A percentile compares a stretch with the other conserved stretches of the same genome.
Conservation (phyloP, 1,140 invertebrate species). For the Heliconius congener region DNA sequence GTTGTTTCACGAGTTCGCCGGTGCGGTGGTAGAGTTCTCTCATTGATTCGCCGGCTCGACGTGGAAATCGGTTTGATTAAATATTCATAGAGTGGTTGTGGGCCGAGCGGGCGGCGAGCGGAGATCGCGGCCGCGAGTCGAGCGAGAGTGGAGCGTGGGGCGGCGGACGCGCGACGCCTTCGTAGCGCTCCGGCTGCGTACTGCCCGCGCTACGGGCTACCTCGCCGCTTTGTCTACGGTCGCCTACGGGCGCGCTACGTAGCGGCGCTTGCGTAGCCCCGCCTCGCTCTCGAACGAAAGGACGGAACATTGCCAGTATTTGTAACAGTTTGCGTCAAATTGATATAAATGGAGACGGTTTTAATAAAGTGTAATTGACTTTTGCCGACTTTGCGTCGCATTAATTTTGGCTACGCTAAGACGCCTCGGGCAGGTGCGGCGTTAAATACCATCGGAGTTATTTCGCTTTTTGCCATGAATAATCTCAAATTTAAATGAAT, state of each 20-base stretch:
- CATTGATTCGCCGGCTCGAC: conserved; percentile 62
- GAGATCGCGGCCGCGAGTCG: conserved; percentile 44
- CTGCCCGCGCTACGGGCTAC: conserved; percentile 61
- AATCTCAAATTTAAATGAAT: conserved; percentile 78
- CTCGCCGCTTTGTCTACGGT: conserved; percentile 70
- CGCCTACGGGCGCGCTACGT: conserved; percentile 47
- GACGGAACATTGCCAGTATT: conserved; percentile 81
- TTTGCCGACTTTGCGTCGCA: conserved; percentile 80
- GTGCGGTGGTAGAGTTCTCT: conserved; percentile 54
- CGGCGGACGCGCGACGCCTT: conserved; percentile 49
- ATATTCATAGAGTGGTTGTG: conserved; percentile 71
- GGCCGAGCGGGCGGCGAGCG: conserved; percentile 53
- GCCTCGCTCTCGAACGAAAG: conserved; percentile 75
- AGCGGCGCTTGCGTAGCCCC: conserved; percentile 76
- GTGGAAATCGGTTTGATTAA: conserved; percentile 67
- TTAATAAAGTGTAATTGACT: conserved; percentile 82
- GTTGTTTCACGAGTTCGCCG: conserved; percentile 59
- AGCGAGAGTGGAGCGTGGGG: neutral
- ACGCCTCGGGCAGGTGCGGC: conserved; percentile 77
- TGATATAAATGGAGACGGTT: conserved; percentile 82
- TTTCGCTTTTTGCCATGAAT: conserved; percentile 73
- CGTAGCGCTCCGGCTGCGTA: conserved; percentile 65
- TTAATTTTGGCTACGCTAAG: conserved; percentile 80
- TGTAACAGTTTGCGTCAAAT: conserved; percentile 82
- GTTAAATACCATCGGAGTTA: conserved; percentile 73